Percentiles rank a stretch among this genome's conserved stretches.
Conservation (phyloP, 2,797 vertebrate species). For the Perdix hodgsoniae region DNA sequence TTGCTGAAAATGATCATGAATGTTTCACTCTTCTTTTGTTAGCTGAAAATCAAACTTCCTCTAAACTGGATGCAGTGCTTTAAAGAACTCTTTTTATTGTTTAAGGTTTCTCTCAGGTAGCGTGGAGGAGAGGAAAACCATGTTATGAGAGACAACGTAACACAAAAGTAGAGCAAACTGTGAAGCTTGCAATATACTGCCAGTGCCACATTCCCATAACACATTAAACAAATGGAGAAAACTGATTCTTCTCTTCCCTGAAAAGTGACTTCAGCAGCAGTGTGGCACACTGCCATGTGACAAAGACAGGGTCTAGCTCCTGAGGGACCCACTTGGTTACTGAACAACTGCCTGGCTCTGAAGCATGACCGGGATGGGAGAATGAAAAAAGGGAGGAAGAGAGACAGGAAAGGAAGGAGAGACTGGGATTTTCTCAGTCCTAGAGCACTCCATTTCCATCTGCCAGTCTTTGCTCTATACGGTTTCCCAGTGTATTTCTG, state of each 20-base stretch:
- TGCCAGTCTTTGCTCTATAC: not conserved
- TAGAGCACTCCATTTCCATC: not conserved
- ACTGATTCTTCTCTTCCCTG: not conserved
- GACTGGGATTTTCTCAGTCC: not conserved
- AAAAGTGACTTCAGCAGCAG: no score
- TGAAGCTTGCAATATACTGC: not conserved
- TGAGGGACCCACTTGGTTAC: not conserved
- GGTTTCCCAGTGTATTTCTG: not conserved
- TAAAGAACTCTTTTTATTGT: not conserved
- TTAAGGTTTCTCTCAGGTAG: not conserved
- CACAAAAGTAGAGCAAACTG: not conserved
- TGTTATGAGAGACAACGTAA: no score
- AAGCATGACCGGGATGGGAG: no score
- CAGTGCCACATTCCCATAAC: not conserved
- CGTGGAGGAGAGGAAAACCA: not conserved
- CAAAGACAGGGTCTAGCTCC: no score
- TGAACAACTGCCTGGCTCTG: not conserved
- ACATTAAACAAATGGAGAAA: not conserved
- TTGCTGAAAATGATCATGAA: not conserved
- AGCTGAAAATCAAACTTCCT: not conserved
- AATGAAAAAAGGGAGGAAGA: not conserved
- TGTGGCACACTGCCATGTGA: no score
- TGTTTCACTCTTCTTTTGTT: not conserved
- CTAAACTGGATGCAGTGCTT: not conserved
- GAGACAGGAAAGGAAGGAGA: not conserved